Base-by-base conservation (phyloP, 2,797 vertebrate genomes). In the Sebastes variabilis region DNA sequence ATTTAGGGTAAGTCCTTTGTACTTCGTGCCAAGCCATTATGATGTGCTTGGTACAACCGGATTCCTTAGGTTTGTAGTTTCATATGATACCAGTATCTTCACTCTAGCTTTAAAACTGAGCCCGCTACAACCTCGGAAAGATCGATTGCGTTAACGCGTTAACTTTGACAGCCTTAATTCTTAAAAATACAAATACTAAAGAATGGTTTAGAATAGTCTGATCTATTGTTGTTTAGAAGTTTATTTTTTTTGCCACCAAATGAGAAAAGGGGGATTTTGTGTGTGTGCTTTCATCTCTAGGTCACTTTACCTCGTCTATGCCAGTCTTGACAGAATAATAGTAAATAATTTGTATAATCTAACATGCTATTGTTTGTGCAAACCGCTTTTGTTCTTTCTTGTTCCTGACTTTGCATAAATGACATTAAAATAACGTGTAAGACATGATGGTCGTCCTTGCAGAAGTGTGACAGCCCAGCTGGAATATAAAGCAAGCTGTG, bases 401-500 rank as follows among this genome's bases (percentile, higher is more conserved):
- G 20, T 52, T 62, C 66, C 25, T 22, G 11, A 24, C 18, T 72
- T 60, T 72, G n/a, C 16, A 62, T 66, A 62, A 75, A 22, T 73
- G 2, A 62, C 27, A 66, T 75, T 68, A 55, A 62, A 74, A 66
- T 5, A 72, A 79, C 20, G 10, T 73, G 52, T 25, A 38, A 9
- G 7, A 14, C 34, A 8, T 62, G 30, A 70, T 46, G 36, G 38
- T 60, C 2, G 36, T 24, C 30, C 24, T 60, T 62, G 7, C 18
- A 54, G 7, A 52, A 52, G 32, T 42, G 24, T 52, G 55, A 65
- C 36, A 75, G 67, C 64, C 66, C 65, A 73, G 66, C 68, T 56
- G 49, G 61, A 74, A 77, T 77, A 77, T 77, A 67, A 77, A 70
- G 59, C 42, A 38, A 59, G 36, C 54, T 55, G 66, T 61, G 18